Evolutionary conservation across 2,113 vertebrate species (phyloP).

Genomic region (Siphamia tubifer): DNA sequence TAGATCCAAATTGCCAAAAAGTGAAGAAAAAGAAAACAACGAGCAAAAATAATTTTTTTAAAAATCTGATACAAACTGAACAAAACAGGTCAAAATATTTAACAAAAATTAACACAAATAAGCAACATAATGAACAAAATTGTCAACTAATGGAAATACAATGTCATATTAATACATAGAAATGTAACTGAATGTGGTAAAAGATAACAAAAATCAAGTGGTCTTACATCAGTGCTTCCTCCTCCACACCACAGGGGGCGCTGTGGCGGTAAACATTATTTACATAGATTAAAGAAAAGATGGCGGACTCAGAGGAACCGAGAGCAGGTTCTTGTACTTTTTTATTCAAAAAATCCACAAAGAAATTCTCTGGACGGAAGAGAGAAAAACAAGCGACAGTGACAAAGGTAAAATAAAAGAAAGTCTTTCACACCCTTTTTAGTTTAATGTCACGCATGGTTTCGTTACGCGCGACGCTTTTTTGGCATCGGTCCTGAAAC

Average conservation of each 20-base stretch:
- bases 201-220: too few relatives aligned
- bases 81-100: too few relatives aligned
- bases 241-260: slow-evolving; percentile 51
- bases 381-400: slow-evolving; percentile 73
- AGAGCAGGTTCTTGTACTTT: slow-evolving; percentile 80
- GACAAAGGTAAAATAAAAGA: slow-evolving; percentile 71
- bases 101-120: too few relatives aligned
- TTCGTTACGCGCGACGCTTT: fast-evolving
- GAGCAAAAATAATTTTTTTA: too few relatives aligned
- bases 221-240: too few relatives aligned
- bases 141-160: too few relatives aligned
- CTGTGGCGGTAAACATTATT: not conserved
- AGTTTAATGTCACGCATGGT: fast-evolving
- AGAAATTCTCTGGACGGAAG: slow-evolving; percentile 78
- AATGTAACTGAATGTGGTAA: too few relatives aligned
- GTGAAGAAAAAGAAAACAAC: too few relatives aligned
- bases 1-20: too few relatives aligned
- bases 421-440: fast-evolving
- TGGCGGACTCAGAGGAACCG: slow-evolving; percentile 72
- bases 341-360: slow-evolving; percentile 84
- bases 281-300: slow-evolving; percentile 44
- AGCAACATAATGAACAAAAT: too few relatives aligned
- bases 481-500: not conserved
- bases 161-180: too few relatives aligned
- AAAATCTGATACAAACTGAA: too few relatives aligned